Evolutionary conservation across 2,797 vertebrate species (phyloP).

Genomic region (Rhabdomys pumilio): DNA sequence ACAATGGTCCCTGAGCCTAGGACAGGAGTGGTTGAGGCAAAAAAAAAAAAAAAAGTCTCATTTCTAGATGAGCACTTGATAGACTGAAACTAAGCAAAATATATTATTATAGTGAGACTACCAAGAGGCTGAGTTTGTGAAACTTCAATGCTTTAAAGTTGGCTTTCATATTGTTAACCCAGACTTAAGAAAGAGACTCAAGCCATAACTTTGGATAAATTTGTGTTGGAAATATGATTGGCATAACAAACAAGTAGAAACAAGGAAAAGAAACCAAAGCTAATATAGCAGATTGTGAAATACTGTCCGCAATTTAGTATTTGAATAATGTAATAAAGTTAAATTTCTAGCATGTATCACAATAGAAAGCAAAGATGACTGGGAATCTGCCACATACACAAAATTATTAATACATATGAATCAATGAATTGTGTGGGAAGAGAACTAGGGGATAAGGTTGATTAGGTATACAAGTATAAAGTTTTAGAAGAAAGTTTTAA

Average conservation of each 20-base stretch:
- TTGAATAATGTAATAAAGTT: background rate
- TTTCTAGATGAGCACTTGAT: background rate
- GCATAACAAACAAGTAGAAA: background rate
- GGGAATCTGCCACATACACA: background rate
- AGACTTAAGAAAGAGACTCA: conserved; percentile 13
- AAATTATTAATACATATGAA: conserved; percentile 42
- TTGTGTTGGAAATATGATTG: background rate
- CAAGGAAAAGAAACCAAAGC: background rate
- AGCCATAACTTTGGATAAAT: background rate
- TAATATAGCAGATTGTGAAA: background rate
- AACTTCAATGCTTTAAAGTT: background rate
- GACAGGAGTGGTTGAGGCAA: background rate
- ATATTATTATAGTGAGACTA: background rate
- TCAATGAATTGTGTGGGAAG: background rate
- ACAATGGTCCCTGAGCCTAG: background rate
- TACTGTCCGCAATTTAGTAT: background rate
- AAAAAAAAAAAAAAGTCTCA: background rate
- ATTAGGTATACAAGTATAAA: background rate
- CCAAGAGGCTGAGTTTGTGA: background rate
- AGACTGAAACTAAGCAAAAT: background rate
- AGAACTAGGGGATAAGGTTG: background rate
- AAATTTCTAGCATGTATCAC: background rate
- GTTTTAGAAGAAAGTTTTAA: background rate
- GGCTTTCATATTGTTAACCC: background rate
- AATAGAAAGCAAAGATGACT: conserved; percentile 7